phyloP scores from a whole-genome alignment of 2,113 vertebrate genomes.

The Diadophis punctatus region DNA sequence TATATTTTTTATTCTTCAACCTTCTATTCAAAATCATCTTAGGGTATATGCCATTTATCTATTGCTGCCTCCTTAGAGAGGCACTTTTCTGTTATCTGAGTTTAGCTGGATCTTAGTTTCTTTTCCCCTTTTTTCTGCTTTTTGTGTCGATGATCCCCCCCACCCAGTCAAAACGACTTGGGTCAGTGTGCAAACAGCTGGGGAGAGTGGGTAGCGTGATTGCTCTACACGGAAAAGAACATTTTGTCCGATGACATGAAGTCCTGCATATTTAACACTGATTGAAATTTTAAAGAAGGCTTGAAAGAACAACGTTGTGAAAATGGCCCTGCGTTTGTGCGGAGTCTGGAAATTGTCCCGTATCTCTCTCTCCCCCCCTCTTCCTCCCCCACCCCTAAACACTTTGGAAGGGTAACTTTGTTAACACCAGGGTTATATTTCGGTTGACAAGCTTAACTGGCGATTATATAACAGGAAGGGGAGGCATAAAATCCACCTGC shows the following conservation, averaged over 20 bases:
- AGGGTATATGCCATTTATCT: no score
- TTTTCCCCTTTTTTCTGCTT: accelerated
- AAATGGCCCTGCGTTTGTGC: neutral
- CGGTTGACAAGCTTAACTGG: neutral
- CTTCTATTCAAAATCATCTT: no score
- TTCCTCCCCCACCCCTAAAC: neutral
- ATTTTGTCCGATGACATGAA: neutral
- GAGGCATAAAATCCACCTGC: neutral
- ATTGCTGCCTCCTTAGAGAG: no score
- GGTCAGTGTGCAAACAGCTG: neutral
- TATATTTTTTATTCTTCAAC: no score
- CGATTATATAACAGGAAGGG: neutral
- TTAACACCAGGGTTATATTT: neutral
- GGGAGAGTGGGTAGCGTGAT: accelerated
- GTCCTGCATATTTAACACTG: neutral
- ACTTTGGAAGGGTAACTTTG: neutral
- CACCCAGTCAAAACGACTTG: neutral
- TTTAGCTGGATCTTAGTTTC: neutral
- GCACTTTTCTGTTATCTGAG: neutral
- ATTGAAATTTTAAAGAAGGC: neutral
- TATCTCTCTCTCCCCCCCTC: neutral
- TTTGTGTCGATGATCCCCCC: accelerated
- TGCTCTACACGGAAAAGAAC: neutral
- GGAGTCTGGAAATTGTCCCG: neutral
- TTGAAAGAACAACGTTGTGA: neutral